These are phyloP conservation scores for Chlamydotis undulata DNA, from an alignment of 2,113 vertebrate species.

Conservation along the genomic window DNA sequence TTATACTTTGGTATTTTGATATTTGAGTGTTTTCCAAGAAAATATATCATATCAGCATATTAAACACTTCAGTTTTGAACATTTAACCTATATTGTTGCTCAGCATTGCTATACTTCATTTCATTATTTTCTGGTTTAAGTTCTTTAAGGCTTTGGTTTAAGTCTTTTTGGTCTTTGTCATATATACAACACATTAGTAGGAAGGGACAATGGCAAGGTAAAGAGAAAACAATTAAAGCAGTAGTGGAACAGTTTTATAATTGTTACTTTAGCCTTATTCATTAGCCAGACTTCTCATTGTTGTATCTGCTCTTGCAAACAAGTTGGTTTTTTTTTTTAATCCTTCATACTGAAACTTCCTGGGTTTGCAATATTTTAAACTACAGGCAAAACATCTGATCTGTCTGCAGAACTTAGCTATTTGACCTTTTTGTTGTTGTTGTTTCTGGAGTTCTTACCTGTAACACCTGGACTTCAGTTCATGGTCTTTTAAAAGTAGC, in stretches of 20 bases:
- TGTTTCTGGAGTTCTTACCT: background rate
- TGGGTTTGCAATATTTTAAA: background rate
- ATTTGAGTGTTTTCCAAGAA: background rate
- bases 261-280: background rate
- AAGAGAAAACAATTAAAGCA: background rate
- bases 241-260: background rate
- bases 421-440: background rate
- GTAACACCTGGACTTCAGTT: background rate
- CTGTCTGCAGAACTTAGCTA: background rate
- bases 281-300: background rate
- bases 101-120: background rate
- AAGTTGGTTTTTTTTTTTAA: background rate
- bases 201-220: background rate
- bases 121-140: background rate
- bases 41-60: background rate
- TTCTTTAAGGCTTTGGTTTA: background rate
- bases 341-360: background rate
- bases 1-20: background rate
- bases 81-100: background rate
- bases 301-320: background rate
- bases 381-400: background rate
- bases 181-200: background rate
- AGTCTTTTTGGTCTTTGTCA: background rate
- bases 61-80: background rate
- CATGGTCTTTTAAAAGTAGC: background rate